A percentile compares a stretch with the other conserved stretches of the same genome.
Conservation (phyloP, 2,797 vertebrate species). For the Avahi laniger region DNA sequence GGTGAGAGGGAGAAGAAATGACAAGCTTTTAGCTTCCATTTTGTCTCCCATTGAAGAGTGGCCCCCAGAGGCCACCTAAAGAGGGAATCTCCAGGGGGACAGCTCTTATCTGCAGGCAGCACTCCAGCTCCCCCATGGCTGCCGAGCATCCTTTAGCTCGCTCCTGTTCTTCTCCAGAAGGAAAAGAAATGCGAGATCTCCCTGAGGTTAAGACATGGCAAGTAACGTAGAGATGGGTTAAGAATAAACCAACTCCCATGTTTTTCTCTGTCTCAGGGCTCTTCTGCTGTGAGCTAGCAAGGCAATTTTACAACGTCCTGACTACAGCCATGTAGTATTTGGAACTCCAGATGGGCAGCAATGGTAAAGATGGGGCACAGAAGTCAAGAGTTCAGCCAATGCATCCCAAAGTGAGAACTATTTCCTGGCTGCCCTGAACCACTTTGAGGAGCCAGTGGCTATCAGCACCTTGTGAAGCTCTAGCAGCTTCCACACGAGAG, state of each 20-base stretch:
- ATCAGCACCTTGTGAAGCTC: not conserved
- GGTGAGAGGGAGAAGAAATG: not conserved
- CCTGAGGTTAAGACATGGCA: constrained; percentile 83
- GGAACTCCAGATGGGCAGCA: constrained; percentile 74
- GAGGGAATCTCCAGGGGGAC: not conserved
- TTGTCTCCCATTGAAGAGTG: not conserved
- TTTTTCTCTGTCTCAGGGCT: constrained; percentile 82
- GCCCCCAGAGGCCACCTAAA: not conserved
- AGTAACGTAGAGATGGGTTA: constrained; percentile 85
- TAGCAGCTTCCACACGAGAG: not conserved
- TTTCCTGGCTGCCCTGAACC: not conserved
- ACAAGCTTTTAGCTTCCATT: not conserved
- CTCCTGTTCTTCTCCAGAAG: not conserved
- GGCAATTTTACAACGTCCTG: constrained; percentile 78
- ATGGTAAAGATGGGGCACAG: constrained; percentile 76
- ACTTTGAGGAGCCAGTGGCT: not conserved
- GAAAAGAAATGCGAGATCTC: constrained; percentile 61
- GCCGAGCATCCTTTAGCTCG: not conserved
- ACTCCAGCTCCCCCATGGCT: not conserved
- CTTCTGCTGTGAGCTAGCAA: constrained; percentile 77
- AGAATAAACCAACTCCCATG: constrained; percentile 87
- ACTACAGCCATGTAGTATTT: constrained; percentile 78
- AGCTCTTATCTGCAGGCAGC: not conserved
- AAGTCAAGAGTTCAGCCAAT: constrained; percentile 76
- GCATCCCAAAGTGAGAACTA: not conserved